A percentile compares a stretch with the other conserved stretches of the same genome.
These are phyloP conservation scores for Acrobasis consociella DNA, from an alignment of 2,888 invertebrate genomes.

Conservation along the genomic window DNA sequence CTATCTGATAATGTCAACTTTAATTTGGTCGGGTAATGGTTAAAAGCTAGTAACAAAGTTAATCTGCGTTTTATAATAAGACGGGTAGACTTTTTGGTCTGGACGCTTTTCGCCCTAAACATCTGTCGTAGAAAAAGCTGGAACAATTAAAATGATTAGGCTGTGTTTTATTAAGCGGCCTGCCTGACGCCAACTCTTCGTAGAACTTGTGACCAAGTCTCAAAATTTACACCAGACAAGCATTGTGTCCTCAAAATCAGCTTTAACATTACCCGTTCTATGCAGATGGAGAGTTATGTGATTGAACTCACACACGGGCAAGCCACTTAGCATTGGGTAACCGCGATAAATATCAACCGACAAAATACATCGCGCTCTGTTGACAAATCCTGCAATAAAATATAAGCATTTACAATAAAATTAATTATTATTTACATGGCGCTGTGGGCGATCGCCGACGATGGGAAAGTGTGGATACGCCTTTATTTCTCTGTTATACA, in stretches of 20 bases:
- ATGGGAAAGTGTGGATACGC: slow-evolving; percentile 49
- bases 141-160: too few species aligned
- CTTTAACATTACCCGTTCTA: not conserved
- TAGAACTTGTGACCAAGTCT: not conserved
- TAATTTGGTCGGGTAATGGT: too few species aligned
- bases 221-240: not conserved
- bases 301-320: slow-evolving; percentile 29
- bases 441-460: slow-evolving; percentile 65
- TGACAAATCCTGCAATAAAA: slow-evolving; percentile 83
- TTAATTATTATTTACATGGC: slow-evolving; percentile 83
- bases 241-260: not conserved
- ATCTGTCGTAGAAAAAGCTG: too few species aligned
- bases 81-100: too few species aligned
- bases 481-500: not conserved
- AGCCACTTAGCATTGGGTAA: slow-evolving; percentile 71
- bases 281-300: slow-evolving; percentile 5
- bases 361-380: slow-evolving; percentile 81
- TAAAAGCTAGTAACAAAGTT: too few species aligned
- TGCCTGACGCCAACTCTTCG: too few species aligned
- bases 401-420: slow-evolving; percentile 84
- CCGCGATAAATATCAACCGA: slow-evolving; percentile 76
- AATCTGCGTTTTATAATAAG: too few species aligned
- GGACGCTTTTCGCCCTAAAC: too few species aligned
- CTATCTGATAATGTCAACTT: too few species aligned
- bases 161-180: too few species aligned